Base-by-base conservation (phyloP, 1,140 invertebrate genomes). In the Uloborus diversus region DNA sequence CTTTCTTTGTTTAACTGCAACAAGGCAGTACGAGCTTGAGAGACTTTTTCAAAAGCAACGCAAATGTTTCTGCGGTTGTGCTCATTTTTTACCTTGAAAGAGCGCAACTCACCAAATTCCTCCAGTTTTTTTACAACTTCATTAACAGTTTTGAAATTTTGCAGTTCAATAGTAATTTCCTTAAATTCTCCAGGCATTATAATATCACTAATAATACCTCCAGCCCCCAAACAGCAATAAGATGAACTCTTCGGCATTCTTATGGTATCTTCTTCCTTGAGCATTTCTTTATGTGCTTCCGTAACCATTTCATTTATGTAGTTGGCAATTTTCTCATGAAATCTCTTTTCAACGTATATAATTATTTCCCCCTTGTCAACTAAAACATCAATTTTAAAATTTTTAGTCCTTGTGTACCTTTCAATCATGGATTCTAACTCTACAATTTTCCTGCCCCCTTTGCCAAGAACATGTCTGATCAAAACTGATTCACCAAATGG, bases 121-220 rank as follows among this genome's bases (percentile, higher is more conserved):
- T n/a, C n/a, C n/a, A n/a, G n/a, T n/a, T 47, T 37, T 25, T 47
- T 49, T 20, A 79, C 17, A 20, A 76, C 3, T 25, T 33, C 25
- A 23, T 33, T 13, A 9, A 25, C n/a, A 23, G 49, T n/a, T 30
- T 13, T 27, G n/a, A 27, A 47, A 25, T 27, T 3, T 27, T 42
- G 13, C 3, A 28, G 17, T 61, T 65, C 49, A 56, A 80, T 20
- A 2, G 27, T 27, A 4, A 80, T 5, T 32, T 80, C 53, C 30
- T 47, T 59, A 32, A 61, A 78, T 47, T 81, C 80, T 13, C 66
- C 66, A n/a, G 80, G 65, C 80, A 81, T 78, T 47, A 81, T 35
- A n/a, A 81, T 35, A 62, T 73, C 71, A 69, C 28, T 62, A 17
- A 81, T 25, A 30, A 47, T 1, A 2, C 61, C 66, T 37, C 80